phyloP scores from a whole-genome alignment of 2,888 invertebrate genomes.

The Phortica magna region DNA sequence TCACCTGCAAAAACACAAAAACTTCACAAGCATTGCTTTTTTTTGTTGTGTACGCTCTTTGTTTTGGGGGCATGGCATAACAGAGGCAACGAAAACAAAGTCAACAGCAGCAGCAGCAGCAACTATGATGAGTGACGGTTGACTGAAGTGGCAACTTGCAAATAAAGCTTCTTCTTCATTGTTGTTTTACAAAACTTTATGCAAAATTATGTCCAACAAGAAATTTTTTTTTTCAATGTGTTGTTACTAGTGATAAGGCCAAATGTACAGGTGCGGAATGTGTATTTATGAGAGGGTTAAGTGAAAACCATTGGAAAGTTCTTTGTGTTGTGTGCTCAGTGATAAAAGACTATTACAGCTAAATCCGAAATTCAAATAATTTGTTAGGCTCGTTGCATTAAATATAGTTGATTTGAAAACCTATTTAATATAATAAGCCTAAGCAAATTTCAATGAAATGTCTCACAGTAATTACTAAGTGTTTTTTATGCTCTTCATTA shows the following conservation, averaged over 20 bases:
- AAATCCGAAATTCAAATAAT: too few relatives aligned
- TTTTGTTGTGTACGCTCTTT: neutral
- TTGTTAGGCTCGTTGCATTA: too few relatives aligned
- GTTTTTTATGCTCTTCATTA: too few relatives aligned
- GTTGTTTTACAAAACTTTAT: constrained; percentile 22
- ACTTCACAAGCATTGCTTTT: neutral
- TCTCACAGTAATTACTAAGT: too few relatives aligned
- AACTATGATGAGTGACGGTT: constrained; percentile 2
- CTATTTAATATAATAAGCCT: too few relatives aligned
- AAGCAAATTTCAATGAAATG: too few relatives aligned
- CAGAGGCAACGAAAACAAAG: neutral
- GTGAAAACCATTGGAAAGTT: too few relatives aligned
- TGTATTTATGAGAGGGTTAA: too few relatives aligned
- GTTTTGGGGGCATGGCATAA: neutral
- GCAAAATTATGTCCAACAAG: constrained; percentile 23
- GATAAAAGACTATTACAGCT: too few relatives aligned
- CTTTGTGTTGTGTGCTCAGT: too few relatives aligned
- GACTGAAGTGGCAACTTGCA: constrained; percentile 10
- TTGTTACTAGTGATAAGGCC: neutral
- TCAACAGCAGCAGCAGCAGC: neutral
- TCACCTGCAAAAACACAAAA: constrained; percentile 26
- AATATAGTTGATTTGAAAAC: too few relatives aligned
- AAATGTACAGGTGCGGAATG: neutral
- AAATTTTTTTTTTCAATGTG: neutral
- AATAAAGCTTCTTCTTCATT: neutral